These are phyloP conservation scores for Paracentrotus lividus DNA, from an alignment of 53 echinoderm and acorn worm species.

Conservation along the genomic window DNA sequence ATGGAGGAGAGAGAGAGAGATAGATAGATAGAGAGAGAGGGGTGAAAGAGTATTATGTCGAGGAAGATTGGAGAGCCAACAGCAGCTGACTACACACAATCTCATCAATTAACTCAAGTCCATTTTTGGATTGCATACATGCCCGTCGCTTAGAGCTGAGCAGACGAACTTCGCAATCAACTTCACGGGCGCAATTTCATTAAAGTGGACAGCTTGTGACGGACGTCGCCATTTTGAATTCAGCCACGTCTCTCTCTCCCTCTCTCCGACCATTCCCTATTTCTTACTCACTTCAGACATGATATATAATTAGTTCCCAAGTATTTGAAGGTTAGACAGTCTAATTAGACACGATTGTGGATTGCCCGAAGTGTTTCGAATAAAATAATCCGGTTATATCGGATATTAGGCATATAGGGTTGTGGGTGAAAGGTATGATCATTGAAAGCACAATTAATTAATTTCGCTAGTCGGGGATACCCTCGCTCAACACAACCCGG, in stretches of 20 bases:
- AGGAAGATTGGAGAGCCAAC: conserved; percentile 23
- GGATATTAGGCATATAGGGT: conserved; percentile 51
- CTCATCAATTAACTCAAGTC: conserved; percentile 66
- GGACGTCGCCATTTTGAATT: conserved; percentile 42
- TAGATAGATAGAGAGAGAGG: conserved; percentile 24
- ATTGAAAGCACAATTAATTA: conserved; percentile 39
- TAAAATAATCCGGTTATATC: conserved; percentile 55
- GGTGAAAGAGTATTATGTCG: neutral
- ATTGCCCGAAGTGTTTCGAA: conserved; percentile 44
- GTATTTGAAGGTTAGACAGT: conserved; percentile 62
- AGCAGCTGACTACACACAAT: conserved; percentile 70
- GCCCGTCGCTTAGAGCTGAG: conserved; percentile 58
- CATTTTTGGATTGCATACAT: conserved; percentile 63
- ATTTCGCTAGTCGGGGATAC: conserved; percentile 7
- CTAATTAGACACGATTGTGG: conserved; percentile 65
- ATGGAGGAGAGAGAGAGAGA: neutral
- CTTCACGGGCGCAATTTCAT: conserved; percentile 54
- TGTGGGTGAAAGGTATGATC: neutral
- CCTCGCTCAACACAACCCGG: neutral
- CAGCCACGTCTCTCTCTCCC: neutral
- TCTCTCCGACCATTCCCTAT: neutral
- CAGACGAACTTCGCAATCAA: conserved; percentile 65
- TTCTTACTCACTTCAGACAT: neutral
- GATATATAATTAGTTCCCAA: conserved; percentile 50
- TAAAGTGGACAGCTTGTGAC: conserved; percentile 13